Evolutionary conservation across 1,140 invertebrate species (phyloP).

Genomic region (Drosophila pachea): DNA sequence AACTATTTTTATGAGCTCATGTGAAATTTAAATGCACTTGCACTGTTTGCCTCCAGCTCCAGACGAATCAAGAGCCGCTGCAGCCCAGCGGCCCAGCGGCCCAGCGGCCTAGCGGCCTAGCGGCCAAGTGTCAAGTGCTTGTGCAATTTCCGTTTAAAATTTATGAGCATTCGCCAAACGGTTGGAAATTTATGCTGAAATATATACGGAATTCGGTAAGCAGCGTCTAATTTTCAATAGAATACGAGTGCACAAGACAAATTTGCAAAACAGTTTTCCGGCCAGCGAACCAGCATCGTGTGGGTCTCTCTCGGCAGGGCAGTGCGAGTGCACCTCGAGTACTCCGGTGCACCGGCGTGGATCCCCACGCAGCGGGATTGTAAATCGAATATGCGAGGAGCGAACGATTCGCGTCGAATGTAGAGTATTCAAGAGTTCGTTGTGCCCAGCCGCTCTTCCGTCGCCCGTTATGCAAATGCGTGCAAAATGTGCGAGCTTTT

Average conservation of each 20-base stretch:
- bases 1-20: constrained; percentile 77
- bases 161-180: constrained; percentile 65
- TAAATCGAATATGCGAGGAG: background rate
- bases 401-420: background rate
- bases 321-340: background rate
- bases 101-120: background rate
- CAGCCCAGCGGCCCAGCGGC: too few species aligned
- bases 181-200: constrained; percentile 65
- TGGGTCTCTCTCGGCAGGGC: constrained; percentile 23
- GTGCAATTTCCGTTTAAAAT: constrained; percentile 76
- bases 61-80: constrained; percentile 16
- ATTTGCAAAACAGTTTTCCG: constrained; percentile 42
- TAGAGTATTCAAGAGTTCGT: constrained; percentile 46
- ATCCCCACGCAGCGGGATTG: background rate
- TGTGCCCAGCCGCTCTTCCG: background rate
- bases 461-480: constrained; percentile 74
- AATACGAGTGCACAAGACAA: constrained; percentile 59
- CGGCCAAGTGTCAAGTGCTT: constrained; percentile 67
- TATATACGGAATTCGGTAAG: constrained; percentile 44
- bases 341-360: too few species aligned
- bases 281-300: constrained; percentile 15
- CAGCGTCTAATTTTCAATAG: constrained; percentile 61
- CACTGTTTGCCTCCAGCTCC: constrained; percentile 21
- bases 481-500: constrained; percentile 75
- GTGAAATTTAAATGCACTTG: constrained; percentile 69